phyloP scores from a whole-genome alignment of 2,888 invertebrate genomes.

The Lithophane ornitopus region DNA sequence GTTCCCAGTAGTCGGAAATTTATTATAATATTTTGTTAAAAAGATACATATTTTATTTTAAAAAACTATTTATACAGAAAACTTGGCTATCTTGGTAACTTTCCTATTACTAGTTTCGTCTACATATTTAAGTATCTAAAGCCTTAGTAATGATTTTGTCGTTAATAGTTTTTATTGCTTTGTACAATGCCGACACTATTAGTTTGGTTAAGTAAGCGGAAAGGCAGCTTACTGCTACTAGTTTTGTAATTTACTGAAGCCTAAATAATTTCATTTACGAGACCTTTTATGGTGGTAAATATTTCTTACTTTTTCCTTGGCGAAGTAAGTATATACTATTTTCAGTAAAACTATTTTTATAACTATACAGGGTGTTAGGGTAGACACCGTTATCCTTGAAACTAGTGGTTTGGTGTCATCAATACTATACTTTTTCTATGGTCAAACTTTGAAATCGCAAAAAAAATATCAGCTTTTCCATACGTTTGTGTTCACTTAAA shows the following conservation, averaged over 20 bases:
- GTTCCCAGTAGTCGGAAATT: neutral
- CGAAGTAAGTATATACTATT: neutral
- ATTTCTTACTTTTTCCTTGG: neutral
- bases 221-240: neutral
- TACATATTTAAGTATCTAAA: neutral
- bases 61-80: neutral
- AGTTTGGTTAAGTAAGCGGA: slow-evolving; percentile 22
- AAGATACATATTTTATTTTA: neutral
- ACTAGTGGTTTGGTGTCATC: too few relatives aligned
- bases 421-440: too few relatives aligned
- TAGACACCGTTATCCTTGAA: too few relatives aligned
- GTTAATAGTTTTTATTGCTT: neutral
- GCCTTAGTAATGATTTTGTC: slow-evolving; percentile 21
- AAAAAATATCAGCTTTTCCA: too few relatives aligned
- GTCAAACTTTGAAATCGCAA: too few relatives aligned
- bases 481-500: too few relatives aligned
- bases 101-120: neutral
- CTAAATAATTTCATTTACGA: neutral
- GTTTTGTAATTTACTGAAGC: neutral
- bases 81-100: neutral
- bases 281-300: neutral
- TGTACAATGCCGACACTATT: slow-evolving; percentile 27
- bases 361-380: too few relatives aligned
- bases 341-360: neutral
- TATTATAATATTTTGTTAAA: neutral